These are phyloP conservation scores for Actinopyga echinites DNA, from an alignment of 53 echinoderm and acorn worm genomes.

Conservation along the genomic window DNA sequence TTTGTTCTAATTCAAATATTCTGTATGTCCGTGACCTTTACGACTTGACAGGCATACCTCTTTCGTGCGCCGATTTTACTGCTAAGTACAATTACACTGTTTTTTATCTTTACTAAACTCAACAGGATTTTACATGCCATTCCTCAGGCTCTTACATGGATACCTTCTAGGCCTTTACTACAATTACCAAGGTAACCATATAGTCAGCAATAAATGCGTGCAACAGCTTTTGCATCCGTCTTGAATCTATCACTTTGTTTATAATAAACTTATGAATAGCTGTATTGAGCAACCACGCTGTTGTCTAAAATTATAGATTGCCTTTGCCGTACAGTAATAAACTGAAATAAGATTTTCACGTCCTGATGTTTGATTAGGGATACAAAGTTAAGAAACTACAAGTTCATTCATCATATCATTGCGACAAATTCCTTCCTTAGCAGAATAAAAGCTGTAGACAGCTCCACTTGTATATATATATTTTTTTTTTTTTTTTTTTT, in stretches of 20 bases:
- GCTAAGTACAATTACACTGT: not conserved
- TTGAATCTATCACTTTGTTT: not conserved
- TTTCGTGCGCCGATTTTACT: too few species aligned
- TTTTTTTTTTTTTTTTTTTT: not conserved
- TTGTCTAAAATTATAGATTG: not conserved
- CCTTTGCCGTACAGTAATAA: not conserved
- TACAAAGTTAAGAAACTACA: not conserved
- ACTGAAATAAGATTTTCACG: not conserved
- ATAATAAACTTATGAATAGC: not conserved
- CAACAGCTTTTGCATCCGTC: not conserved
- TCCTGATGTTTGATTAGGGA: not conserved
- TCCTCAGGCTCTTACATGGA: not conserved
- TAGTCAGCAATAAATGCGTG: not conserved
- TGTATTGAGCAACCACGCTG: not conserved
- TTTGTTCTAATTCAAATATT: conserved; percentile 5
- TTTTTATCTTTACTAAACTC: not conserved
- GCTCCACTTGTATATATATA: not conserved
- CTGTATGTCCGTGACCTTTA: not conserved
- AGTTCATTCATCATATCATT: not conserved
- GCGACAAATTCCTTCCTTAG: not conserved
- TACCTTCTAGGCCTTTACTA: not conserved
- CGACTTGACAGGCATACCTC: not conserved
- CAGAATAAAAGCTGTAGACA: not conserved
- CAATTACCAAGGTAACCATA: not conserved
- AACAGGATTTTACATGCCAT: not conserved